Percentiles rank a stretch among this genome's conserved stretches.
phyloP scores from a whole-genome alignment of 1,140 invertebrate species.

The Bacillus rossius region DNA sequence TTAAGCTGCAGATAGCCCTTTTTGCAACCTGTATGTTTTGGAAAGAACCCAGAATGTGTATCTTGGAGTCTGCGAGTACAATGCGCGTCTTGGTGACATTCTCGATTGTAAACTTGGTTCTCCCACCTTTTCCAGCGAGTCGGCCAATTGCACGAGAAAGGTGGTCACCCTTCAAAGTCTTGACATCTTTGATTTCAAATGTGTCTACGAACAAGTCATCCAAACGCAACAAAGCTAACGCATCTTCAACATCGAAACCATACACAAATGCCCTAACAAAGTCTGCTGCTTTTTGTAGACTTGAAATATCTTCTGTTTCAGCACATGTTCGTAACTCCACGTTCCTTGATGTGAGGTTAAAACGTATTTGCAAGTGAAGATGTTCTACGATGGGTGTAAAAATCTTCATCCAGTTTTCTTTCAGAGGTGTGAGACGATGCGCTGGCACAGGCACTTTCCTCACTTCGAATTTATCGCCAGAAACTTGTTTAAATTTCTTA shows the following conservation, averaged over 20 bases:
- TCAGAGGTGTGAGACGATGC: conserved; percentile 85
- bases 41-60: conserved; percentile 96
- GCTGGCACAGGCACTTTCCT: conserved; percentile 63
- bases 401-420: conserved; percentile 97
- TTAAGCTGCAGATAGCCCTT: conserved; percentile 95
- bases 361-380: conserved; percentile 88
- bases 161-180: conserved; percentile 94
- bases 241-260: conserved; percentile 98
- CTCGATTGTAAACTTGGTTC: conserved; percentile 98
- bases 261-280: conserved; percentile 96
- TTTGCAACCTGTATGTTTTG: conserved; percentile 95
- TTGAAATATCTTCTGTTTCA: conserved; percentile 80
- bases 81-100: conserved; percentile 99
- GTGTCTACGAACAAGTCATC: conserved; percentile 97
- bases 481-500: conserved; percentile 48
- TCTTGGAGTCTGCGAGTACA: conserved; percentile 92
- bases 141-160: conserved; percentile 92
- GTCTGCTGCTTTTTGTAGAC: conserved; percentile 96
- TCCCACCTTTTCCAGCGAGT: conserved; percentile 94
- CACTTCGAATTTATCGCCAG: conserved; percentile 41
- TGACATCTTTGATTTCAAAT: conserved; percentile 97
- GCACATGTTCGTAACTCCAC: conserved; percentile 76
- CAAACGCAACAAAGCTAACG: conserved; percentile 86
- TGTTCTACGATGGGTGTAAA: conserved; percentile 95
- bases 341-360: conserved; percentile 87